phyloP scores from a whole-genome alignment of 2,113 vertebrate species.

The Cebidichthys violaceus region DNA sequence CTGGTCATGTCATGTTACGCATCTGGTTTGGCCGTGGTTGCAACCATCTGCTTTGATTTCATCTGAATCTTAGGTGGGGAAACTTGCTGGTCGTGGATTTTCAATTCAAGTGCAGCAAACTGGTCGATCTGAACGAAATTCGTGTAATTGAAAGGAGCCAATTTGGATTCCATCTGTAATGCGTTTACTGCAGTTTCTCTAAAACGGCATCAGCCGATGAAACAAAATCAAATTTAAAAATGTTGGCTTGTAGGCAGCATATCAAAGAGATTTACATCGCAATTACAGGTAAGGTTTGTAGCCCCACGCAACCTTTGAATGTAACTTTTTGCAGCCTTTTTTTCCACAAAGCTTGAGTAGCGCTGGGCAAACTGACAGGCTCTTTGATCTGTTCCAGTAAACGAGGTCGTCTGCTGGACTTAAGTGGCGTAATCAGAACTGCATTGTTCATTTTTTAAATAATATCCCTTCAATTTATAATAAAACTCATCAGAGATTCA shows the following conservation, averaged over 20 bases:
- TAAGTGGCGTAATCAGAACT: constrained; percentile 4
- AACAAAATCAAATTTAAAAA: neutral
- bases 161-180: constrained; percentile 40
- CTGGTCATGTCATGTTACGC: neutral
- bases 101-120: constrained; percentile 23
- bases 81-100: neutral
- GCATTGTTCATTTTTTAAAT: constrained; percentile 31
- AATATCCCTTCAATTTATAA: constrained; percentile 22
- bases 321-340: neutral
- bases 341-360: neutral
- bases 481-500: constrained; percentile 41
- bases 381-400: neutral
- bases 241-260: neutral
- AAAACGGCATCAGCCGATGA: constrained; percentile 18
- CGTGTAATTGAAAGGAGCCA: constrained; percentile 32
- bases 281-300: neutral
- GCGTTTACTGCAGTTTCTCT: constrained; percentile 16
- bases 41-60: constrained; percentile 3
- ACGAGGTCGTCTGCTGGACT: constrained; percentile 7
- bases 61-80: neutral
- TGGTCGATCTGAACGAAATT: constrained; percentile 22
- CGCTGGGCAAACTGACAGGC: constrained; percentile 20
- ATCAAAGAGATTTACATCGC: neutral
- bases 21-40: neutral
- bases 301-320: neutral